phyloP scores from a whole-genome alignment of 2,113 vertebrate species.

The Struthio camelus region DNA sequence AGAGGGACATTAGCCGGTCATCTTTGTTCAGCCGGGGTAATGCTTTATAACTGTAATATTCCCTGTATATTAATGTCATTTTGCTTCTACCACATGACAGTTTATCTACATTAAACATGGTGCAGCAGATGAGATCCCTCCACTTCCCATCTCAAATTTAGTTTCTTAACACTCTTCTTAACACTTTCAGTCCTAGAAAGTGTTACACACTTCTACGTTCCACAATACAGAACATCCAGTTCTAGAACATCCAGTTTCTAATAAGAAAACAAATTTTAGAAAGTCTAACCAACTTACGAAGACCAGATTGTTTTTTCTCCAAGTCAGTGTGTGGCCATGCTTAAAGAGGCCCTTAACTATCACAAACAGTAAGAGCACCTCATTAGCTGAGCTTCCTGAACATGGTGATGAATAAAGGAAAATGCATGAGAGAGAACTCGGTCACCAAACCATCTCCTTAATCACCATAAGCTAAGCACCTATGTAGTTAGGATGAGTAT shows the following conservation, averaged over 20 bases:
- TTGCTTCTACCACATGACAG: neutral
- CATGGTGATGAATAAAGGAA: neutral
- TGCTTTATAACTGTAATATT: neutral
- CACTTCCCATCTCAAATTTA: neutral
- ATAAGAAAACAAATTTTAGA: neutral
- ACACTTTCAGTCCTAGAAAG: too few relatives aligned
- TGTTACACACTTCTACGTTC: too few relatives aligned
- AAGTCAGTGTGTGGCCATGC: neutral
- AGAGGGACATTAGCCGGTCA: neutral
- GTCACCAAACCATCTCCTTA: neutral
- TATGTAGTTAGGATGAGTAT: neutral
- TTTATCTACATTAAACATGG: neutral
- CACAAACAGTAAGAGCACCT: neutral
- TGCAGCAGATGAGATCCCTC: slow-evolving; percentile 2
- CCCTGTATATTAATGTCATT: neutral
- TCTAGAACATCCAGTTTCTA: too few relatives aligned
- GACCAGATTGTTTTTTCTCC: neutral
- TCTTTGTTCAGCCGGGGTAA: slow-evolving; percentile 5
- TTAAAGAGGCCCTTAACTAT: neutral
- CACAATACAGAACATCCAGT: neutral
- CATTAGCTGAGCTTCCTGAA: fast-evolving
- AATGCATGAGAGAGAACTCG: neutral
- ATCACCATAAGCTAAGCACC: neutral
- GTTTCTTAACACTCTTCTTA: too few relatives aligned
- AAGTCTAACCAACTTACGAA: neutral